These are phyloP conservation scores for Clunio marinus DNA, from an alignment of 2,888 invertebrate species.

Conservation along the genomic window DNA sequence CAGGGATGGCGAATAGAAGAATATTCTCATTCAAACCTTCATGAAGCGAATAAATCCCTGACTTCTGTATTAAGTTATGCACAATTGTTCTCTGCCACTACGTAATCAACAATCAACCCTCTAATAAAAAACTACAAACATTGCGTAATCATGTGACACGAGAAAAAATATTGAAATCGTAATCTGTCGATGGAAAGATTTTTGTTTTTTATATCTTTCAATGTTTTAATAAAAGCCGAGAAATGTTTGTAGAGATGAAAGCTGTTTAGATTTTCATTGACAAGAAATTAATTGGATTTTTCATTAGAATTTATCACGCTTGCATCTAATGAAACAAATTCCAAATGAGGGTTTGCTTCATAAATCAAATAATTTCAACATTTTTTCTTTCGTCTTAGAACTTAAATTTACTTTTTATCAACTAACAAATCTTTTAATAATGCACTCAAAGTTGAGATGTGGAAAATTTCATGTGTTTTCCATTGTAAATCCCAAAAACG, in stretches of 20 bases:
- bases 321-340: neutral
- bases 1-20: neutral
- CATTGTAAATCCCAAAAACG: too few species aligned
- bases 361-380: neutral
- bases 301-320: slow-evolving; percentile 1
- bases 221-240: neutral
- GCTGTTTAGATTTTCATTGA: neutral
- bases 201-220: slow-evolving; percentile 9
- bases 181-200: slow-evolving; percentile 11
- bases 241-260: too few species aligned
- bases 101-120: slow-evolving; percentile 14
- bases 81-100: neutral
- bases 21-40: neutral
- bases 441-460: too few species aligned
- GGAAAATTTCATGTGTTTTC: too few species aligned
- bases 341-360: neutral
- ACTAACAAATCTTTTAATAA: neutral
- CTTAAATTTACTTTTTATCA: slow-evolving; percentile 1
- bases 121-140: neutral
- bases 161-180: neutral
- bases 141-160: slow-evolving; percentile 15
- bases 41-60: neutral
- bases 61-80: neutral
- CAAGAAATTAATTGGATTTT: slow-evolving; percentile 14
- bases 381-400: neutral